phyloP scores from a whole-genome alignment of 2,797 vertebrate genomes.

The Silurus lanzhouensis region DNA sequence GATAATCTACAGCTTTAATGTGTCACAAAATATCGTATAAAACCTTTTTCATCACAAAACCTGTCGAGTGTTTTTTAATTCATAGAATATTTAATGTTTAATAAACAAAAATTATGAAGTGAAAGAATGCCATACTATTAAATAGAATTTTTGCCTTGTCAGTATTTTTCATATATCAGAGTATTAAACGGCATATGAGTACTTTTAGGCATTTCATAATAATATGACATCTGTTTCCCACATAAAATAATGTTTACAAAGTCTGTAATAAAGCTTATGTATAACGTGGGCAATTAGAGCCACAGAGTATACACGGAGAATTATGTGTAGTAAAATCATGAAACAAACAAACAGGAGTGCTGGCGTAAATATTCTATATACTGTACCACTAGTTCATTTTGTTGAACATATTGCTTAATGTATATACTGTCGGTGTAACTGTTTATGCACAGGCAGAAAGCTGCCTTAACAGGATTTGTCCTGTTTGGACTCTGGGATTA shows the following conservation, averaged over 20 bases:
- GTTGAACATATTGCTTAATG: conserved; percentile 1
- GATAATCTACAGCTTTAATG: conserved; percentile 33
- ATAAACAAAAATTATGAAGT: conserved; percentile 36
- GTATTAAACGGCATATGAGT: background rate
- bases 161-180: conserved; percentile 20
- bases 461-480: background rate
- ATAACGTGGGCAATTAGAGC: background rate
- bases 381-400: conserved; percentile 14
- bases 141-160: conserved; percentile 12
- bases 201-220: conserved; percentile 22
- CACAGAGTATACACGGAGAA: conserved; percentile 8
- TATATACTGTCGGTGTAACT: background rate
- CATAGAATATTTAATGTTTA: conserved; percentile 39
- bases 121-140: conserved; percentile 12
- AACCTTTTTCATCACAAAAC: conserved; percentile 15
- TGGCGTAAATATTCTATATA: conserved; percentile 11
- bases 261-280: conserved; percentile 17
- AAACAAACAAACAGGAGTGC: background rate
- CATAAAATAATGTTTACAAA: background rate
- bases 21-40: conserved; percentile 35
- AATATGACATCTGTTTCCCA: background rate
- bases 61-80: conserved; percentile 26
- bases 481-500: background rate
- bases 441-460: conserved; percentile 3
- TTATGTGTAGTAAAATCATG: background rate